Percentiles rank a stretch among this genome's conserved stretches.
Evolutionary conservation across 1,140 invertebrate genomes (phyloP).

Genomic region (Pomacea maculata): DNA sequence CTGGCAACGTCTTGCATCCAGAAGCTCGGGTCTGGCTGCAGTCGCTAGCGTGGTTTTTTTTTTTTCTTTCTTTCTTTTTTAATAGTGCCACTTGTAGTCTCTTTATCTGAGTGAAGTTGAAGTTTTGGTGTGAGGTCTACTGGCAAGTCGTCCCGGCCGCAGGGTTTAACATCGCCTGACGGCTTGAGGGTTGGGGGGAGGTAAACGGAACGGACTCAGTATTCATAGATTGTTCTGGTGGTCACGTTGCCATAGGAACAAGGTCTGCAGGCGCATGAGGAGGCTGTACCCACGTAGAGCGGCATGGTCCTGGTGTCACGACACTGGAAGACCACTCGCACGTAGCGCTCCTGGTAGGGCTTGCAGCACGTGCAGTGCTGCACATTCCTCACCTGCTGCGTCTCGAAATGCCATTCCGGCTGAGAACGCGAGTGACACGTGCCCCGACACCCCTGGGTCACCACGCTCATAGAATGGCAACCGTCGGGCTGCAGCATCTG

Average conservation of each 20-base stretch:
- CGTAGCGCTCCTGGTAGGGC: neutral
- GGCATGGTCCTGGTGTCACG: neutral
- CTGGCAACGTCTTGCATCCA: too few relatives aligned
- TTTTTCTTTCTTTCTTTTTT: too few relatives aligned
- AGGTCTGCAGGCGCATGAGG: conserved; percentile 15
- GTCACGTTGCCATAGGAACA: neutral
- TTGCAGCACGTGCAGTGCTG: conserved; percentile 20
- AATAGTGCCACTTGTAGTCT: too few relatives aligned
- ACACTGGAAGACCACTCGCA: neutral
- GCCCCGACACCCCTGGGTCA: conserved; percentile 11
- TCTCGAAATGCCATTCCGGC: conserved; percentile 1
- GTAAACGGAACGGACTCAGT: too few relatives aligned
- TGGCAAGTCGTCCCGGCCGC: too few relatives aligned
- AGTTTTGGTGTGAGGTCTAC: too few relatives aligned
- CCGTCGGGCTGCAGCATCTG: neutral
- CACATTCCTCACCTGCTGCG: neutral
- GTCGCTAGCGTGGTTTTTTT: too few relatives aligned
- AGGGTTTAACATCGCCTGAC: too few relatives aligned
- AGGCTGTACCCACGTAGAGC: neutral
- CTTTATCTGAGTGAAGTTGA: too few relatives aligned
- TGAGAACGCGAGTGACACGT: conserved; percentile 11
- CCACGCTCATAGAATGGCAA: neutral
- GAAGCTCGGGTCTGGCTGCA: too few relatives aligned
- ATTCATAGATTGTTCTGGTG: too few relatives aligned
- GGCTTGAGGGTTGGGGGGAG: too few relatives aligned